Conservation (phyloP, 1,140 invertebrate genomes). For the Drosophila parvula region DNA sequence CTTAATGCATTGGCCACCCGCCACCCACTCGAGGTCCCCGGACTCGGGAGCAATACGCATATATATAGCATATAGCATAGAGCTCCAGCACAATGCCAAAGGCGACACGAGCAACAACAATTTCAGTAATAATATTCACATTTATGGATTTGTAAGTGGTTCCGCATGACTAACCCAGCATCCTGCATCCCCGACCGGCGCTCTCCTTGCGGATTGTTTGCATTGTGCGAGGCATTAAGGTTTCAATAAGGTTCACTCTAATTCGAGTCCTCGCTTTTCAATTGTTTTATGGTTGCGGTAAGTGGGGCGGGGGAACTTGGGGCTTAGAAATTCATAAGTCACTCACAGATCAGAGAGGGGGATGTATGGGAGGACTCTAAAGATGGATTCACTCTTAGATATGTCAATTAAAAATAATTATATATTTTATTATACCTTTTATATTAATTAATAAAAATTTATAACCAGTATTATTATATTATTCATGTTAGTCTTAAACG, state of each 20-base stretch:
- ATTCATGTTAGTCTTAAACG: not conserved
- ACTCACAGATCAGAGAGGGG: slow-evolving; percentile 59
- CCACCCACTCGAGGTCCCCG: slow-evolving; percentile 38
- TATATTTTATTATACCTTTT: not conserved
- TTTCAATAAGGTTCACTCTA: slow-evolving; percentile 76
- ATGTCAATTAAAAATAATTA: no score
- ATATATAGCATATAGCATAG: slow-evolving; percentile 15
- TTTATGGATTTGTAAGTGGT: slow-evolving; percentile 83
- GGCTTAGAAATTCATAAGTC: slow-evolving; percentile 76
- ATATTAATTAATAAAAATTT: not conserved
- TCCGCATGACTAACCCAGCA: slow-evolving; percentile 71
- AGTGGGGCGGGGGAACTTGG: slow-evolving; percentile 12
- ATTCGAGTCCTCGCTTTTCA: slow-evolving; percentile 66
- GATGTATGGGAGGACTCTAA: not conserved
- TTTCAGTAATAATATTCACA: slow-evolving; percentile 81
- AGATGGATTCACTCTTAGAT: not conserved
- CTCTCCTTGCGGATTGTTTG: slow-evolving; percentile 18
- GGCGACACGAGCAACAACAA: slow-evolving; percentile 57
- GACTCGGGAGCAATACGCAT: slow-evolving; percentile 39
- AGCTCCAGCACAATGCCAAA: slow-evolving; percentile 58
- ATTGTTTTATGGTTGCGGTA: slow-evolving; percentile 51
- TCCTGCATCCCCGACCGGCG: slow-evolving; percentile 36
- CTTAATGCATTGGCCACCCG: not conserved
- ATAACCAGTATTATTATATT: not conserved
- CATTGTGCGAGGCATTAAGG: slow-evolving; percentile 49